phyloP scores from a whole-genome alignment of 2,113 vertebrate genomes.

The Forbesichthys agassizii region DNA sequence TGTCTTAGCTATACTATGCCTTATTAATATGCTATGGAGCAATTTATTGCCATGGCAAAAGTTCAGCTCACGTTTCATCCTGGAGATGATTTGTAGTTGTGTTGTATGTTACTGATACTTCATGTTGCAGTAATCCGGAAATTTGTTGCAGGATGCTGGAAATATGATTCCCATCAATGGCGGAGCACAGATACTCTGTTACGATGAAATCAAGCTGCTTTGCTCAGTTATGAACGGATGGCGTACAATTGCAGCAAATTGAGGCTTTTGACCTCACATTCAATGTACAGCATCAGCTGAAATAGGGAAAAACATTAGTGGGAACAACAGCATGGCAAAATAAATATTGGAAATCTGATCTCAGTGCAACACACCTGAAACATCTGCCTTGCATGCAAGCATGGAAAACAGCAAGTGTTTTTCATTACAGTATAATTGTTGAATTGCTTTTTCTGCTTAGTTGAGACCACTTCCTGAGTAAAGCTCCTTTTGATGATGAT shows the following conservation, averaged over 20 bases:
- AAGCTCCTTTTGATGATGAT: slow-evolving; percentile 50
- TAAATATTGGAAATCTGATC: slow-evolving; percentile 27
- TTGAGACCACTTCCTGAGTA: slow-evolving; percentile 16
- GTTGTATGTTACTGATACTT: slow-evolving; percentile 71
- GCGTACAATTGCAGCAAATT: slow-evolving; percentile 39
- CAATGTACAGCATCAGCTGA: not conserved
- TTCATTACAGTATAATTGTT: slow-evolving; percentile 44
- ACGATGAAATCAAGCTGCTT: slow-evolving; percentile 46
- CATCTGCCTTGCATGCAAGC: slow-evolving; percentile 35
- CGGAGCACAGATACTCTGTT: slow-evolving; percentile 1
- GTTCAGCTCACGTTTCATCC: slow-evolving; percentile 65
- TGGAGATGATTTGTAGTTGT: slow-evolving; percentile 64
- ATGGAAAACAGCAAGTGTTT: slow-evolving; percentile 41
- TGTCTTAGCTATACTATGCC: slow-evolving; percentile 43
- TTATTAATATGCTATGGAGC: slow-evolving; percentile 67
- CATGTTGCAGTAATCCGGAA: slow-evolving; percentile 54
- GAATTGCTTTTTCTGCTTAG: slow-evolving; percentile 22
- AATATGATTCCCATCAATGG: slow-evolving; percentile 61
- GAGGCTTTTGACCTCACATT: not conserved
- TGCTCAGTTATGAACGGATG: slow-evolving; percentile 37
- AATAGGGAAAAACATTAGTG: slow-evolving; percentile 9
- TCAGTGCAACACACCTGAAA: slow-evolving; percentile 39
- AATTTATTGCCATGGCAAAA: slow-evolving; percentile 58
- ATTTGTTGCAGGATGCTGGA: slow-evolving; percentile 66
- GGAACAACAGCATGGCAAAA: slow-evolving; percentile 16